Evolutionary conservation across 2,888 invertebrate species (phyloP), one percentile per base, ranked within the genome.

Genomic region (Melieria crassipennis): DNA sequence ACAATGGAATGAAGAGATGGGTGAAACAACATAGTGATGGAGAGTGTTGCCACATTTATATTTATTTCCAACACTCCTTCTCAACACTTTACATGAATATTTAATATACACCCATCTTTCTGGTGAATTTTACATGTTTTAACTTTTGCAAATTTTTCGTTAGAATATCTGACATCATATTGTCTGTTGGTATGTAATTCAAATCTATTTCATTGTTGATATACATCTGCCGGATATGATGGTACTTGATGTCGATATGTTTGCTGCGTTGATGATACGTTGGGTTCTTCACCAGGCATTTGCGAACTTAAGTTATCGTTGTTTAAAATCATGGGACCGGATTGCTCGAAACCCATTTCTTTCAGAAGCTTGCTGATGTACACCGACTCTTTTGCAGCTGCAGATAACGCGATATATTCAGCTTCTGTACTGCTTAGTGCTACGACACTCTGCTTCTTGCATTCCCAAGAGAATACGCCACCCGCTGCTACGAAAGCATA

Each of bases 401-500:
- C 5, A 42, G 60, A 45, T 42, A 60, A 43, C 43, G 60, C 60
- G 5, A 63, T 63, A 30, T 30, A 30, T 45, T 50, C 11, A 11
- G 52, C 52, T 7, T 48, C 58, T 11, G 67, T 67, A 9, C 48
- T 60, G n/a, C 58, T 58, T 47, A 67, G 9, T 11, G 47, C 57
- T 9, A 56, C 65, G 11, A 45, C 42, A 13, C 30, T 57, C 48
- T 73, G 63, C 43, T 70, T 70, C 16, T 60, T 66, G 3, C 58
- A 67, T 13, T 73, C 60, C 72, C 63, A 67, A 10, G 66, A 70
- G 9, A 70, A 42, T 42, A 43, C 58, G 47, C 66, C 66, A 2
- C 55, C 52, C 4, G 68, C 60, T 47, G 61, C n/a, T 10, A 57
- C 60, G 11, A 73, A 73, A 56, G 48, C 9, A 58, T 62, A 69